A percentile compares a stretch with the other conserved stretches of the same genome.
phyloP scores from a whole-genome alignment of 1,140 invertebrate genomes.

The Polyergus mexicanus region DNA sequence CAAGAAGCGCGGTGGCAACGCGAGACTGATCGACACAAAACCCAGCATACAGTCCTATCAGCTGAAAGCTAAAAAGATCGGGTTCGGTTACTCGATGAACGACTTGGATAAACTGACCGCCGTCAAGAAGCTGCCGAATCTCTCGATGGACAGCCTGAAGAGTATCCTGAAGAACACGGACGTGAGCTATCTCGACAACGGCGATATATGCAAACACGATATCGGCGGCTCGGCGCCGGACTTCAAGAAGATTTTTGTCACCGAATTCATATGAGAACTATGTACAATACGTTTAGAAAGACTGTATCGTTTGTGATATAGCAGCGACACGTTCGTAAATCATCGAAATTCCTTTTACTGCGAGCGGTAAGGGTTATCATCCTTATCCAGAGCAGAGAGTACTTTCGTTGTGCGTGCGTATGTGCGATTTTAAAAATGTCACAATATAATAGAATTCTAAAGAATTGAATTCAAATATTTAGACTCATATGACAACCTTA shows the following conservation, averaged over 20 bases:
- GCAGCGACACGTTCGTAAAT: background rate
- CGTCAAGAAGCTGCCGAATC: conserved; percentile 68
- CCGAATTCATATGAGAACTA: conserved; percentile 85
- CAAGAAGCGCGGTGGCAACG: conserved; percentile 16
- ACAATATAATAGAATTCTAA: background rate
- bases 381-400: background rate
- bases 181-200: conserved; percentile 81
- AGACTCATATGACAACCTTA: background rate
- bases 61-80: conserved; percentile 79
- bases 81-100: conserved; percentile 85
- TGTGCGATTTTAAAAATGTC: background rate
- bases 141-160: conserved; percentile 81
- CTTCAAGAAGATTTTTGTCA: conserved; percentile 87
- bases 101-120: conserved; percentile 83
- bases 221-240: conserved; percentile 86
- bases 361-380: background rate
- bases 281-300: background rate
- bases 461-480: background rate
- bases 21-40: conserved; percentile 70
- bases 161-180: conserved; percentile 78
- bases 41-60: conserved; percentile 81
- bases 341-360: background rate
- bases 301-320: conserved; percentile 13
- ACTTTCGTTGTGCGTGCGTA: background rate
- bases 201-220: conserved; percentile 82